Evolutionary conservation across 1,140 invertebrate genomes (phyloP), one percentile per base, ranked within the genome.

Genomic region (Drosophila quadrilineata): DNA sequence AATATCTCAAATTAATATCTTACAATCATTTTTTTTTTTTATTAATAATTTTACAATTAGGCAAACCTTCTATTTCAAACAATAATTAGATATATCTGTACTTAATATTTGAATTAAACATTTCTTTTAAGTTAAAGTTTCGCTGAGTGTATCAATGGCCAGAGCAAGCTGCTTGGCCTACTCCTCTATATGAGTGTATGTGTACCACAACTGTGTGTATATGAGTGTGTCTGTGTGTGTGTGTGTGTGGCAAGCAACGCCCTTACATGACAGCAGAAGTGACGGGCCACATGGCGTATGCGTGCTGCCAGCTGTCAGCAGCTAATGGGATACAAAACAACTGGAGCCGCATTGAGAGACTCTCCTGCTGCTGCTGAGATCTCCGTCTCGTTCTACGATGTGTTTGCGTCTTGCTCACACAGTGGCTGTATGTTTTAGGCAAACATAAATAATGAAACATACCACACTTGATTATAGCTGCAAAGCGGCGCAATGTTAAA

Each of bases 271-370:
- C 77, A 77, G 69, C 67, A 14, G n/a, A 59, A 66, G 52, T 84
- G 79, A 84, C 74, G 59, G 64, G 59, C 74, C 58, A 84, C 77
- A 77, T 84, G 79, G 79, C 77, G 79, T 77, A 85, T 85, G 77
- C 79, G 79, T 77, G 60, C 56, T 85, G 57, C 60, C 53, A 53
- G 31, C 60, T 71, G 71, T 77, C 76, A 68, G 38, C 52, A 53
- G 63, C 57, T 66, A 66, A 66, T 66, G 63, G 63, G 56, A 66
- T 60, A 52, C 63, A 66, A 67, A 67, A 67, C 64, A 59, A 56
- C 36, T 59, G 49, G 45, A 40, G 58, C 35, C 10, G 22, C 17
- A 52, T 10, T 16, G 36, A 33, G 24, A 46, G 36, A 12, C 36
- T 14, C 57, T 33, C 50, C 43, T 2, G 12, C 21, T 45, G 6